These are phyloP conservation scores for Martes martes DNA, from an alignment of 2,113 vertebrate species.

Conservation along the genomic window DNA sequence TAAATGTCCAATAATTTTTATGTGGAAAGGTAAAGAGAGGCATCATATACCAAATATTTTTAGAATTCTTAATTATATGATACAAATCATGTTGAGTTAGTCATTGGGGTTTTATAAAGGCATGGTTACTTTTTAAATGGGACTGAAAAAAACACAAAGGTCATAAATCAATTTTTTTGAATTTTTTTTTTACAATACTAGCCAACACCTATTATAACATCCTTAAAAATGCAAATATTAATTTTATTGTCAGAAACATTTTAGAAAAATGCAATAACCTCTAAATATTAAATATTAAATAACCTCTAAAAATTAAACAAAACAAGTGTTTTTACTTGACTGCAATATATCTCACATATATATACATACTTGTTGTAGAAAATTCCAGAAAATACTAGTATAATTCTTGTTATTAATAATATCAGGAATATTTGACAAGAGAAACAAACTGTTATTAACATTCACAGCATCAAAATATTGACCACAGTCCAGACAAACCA, in stretches of 20 bases:
- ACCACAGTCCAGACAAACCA: neutral
- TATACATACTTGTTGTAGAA: neutral
- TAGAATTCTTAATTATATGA: conserved; percentile 39
- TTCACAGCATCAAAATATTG: neutral
- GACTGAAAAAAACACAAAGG: conserved; percentile 46
- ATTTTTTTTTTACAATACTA: neutral
- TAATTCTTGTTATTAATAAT: neutral
- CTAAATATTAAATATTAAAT: neutral
- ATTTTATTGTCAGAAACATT: neutral
- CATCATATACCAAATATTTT: neutral
- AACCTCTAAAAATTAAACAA: neutral
- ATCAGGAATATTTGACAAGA: neutral
- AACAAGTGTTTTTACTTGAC: neutral
- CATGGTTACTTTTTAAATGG: conserved; percentile 29
- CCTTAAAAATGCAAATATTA: neutral
- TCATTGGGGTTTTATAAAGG: conserved; percentile 64
- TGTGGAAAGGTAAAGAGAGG: conserved; percentile 52
- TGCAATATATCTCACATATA: neutral
- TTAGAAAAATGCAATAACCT: neutral
- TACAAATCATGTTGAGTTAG: conserved; percentile 45
- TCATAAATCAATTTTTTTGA: conserved; percentile 16
- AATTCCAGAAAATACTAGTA: neutral
- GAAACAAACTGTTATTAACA: neutral
- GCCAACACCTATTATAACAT: neutral
- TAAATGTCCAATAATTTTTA: conserved; percentile 64